Conservation (phyloP, 2,797 vertebrate species). For the Silurus lanzhouensis region DNA sequence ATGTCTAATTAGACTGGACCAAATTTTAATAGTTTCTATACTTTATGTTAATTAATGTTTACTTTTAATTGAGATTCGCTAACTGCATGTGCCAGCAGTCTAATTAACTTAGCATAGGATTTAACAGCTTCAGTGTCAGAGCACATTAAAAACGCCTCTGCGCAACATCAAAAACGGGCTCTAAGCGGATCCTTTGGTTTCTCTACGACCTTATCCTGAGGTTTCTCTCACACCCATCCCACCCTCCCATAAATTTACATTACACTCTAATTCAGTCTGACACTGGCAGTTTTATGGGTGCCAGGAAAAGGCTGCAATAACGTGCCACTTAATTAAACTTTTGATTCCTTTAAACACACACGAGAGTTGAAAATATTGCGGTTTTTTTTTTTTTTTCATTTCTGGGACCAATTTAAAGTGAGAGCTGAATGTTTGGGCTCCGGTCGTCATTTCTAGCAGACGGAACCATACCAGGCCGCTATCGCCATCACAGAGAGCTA, state of each 20-base stretch:
- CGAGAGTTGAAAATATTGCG: conserved; percentile 59
- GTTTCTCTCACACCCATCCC: neutral
- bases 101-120: neutral
- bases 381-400: conserved; percentile 55
- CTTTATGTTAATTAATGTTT: neutral
- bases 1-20: conserved; percentile 3
- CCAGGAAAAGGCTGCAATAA: conserved; percentile 69
- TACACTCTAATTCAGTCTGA: conserved; percentile 63
- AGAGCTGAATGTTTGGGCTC: conserved; percentile 61
- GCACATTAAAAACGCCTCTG: neutral
- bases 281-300: conserved; percentile 63
- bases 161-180: conserved; percentile 31
- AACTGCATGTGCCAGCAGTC: neutral
- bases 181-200: conserved; percentile 45
- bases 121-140: neutral
- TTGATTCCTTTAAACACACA: conserved; percentile 69
- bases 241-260: conserved; percentile 57
- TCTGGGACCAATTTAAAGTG: conserved; percentile 64
- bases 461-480: conserved; percentile 62
- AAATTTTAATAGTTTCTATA: conserved; percentile 1
- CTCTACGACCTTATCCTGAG: conserved; percentile 50
- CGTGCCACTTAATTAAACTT: conserved; percentile 68
- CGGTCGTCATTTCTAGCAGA: conserved; percentile 68
- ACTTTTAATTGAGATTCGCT: neutral
- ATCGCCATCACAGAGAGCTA: conserved; percentile 56